Base-by-base conservation (phyloP, 2,888 invertebrate genomes). In the Parnassius orleans region DNA sequence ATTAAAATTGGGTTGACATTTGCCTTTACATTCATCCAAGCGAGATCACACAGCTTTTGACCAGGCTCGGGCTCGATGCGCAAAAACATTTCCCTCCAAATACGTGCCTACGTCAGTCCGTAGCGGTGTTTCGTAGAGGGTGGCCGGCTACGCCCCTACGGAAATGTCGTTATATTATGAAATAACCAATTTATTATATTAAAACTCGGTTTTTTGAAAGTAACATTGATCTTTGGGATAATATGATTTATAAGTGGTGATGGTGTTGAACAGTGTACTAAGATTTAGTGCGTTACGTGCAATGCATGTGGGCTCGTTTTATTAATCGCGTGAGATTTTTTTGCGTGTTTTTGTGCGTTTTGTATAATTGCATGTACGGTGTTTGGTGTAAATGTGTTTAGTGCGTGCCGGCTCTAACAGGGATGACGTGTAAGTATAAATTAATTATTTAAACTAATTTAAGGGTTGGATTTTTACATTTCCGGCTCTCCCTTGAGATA, bases 71-170 rank as follows among this genome's bases (percentile, higher is more conserved):
- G 70, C 54, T 65, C 63, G 60, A 67, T 82, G 83, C 83, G 85
- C 84, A 81, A 78, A 76, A 71, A 74, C 69, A 66, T 72, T 75
- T 76, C 73, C 75, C 73, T 72, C 76, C 75, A 77, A 76, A 70
- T 69, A 67, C 66, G 64, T 64, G 71, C 41, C 80, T 85, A 87
- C 86, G 86, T 82, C 85, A 87, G 87, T 87, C 69, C 79, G 80
- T 80, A 80, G 77, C 79, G 66, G 72, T 12, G 57, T 54, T 65
- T 66, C 77, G 80, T 74, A 77, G 78, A 74, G 66, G 60, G 63
- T 71, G 72, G 74, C 57, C 70, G 80, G 66, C 67, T 60, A 55
- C 66, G 63, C 63, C 15, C 58, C 66, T 67, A 68, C 65, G 60
- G 52, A 50, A 51, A 19, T n/a, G 43, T 11, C 63, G 71, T 73